Conservation (phyloP, 2,113 vertebrate genomes). For the Larimichthys polyactis region DNA sequence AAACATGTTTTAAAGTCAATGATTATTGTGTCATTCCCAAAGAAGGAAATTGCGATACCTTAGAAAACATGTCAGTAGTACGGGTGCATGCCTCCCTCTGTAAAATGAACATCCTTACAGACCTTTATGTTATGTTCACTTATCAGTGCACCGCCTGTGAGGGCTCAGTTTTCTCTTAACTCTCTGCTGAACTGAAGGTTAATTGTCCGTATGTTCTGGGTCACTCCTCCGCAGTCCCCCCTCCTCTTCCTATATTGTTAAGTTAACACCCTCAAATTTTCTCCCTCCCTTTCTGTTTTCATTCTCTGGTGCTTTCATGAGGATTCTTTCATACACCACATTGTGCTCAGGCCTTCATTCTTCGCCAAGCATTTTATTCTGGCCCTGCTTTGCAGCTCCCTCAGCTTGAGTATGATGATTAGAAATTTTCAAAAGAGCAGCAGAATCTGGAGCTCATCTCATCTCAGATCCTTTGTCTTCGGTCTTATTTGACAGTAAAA, state of each 20-base stretch:
- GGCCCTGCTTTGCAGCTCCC: not conserved
- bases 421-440: slow-evolving; percentile 30
- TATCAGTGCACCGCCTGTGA: slow-evolving; percentile 5
- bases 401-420: slow-evolving; percentile 24
- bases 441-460: slow-evolving; percentile 52
- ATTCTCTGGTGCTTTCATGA: slow-evolving; percentile 18
- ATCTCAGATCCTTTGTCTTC: slow-evolving; percentile 47
- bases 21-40: not conserved
- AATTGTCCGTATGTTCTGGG: slow-evolving; percentile 47
- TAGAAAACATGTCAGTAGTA: not conserved
- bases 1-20: not conserved
- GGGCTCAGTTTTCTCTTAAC: not conserved
- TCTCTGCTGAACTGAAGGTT: slow-evolving; percentile 45
- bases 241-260: slow-evolving; percentile 17
- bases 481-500: slow-evolving; percentile 6
- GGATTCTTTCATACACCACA: slow-evolving; percentile 32
- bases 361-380: slow-evolving; percentile 5
- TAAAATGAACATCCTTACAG: slow-evolving; percentile 9
- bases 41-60: not conserved
- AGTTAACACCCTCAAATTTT: slow-evolving; percentile 16
- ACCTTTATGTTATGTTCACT: slow-evolving; percentile 7
- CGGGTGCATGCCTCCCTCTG: not conserved
- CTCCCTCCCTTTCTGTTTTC: slow-evolving; percentile 5
- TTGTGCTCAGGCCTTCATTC: slow-evolving; percentile 44
- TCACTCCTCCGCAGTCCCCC: slow-evolving; percentile 35